These are phyloP conservation scores for Sceliomorpha sp. DNA, from an alignment of 2,888 invertebrate genomes.

Conservation along the genomic window DNA sequence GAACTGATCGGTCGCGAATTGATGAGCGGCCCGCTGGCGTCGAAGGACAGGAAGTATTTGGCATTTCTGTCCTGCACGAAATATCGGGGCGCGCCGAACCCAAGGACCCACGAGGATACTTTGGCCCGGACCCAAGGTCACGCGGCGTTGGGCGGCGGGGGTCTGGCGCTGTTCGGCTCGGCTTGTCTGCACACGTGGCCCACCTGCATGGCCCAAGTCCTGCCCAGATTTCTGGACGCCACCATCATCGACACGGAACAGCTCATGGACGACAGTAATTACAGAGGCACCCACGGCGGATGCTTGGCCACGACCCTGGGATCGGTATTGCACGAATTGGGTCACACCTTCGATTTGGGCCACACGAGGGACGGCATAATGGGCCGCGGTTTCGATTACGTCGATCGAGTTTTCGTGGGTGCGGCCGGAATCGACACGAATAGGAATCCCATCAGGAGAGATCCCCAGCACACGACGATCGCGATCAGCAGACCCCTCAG, in stretches of 20 bases:
- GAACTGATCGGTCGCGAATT: constrained; percentile 91
- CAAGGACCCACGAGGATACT: constrained; percentile 86
- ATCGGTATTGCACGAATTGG: constrained; percentile 95
- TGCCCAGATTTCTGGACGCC: constrained; percentile 83
- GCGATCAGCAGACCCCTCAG: constrained; percentile 84
- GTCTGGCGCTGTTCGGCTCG: constrained; percentile 94
- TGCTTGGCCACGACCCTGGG: constrained; percentile 95
- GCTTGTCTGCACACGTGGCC: constrained; percentile 97
- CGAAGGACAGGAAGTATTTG: constrained; percentile 88
- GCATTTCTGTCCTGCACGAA: constrained; percentile 94
- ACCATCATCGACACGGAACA: constrained; percentile 86
- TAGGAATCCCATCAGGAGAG: constrained; percentile 82
- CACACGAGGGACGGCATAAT: constrained; percentile 95
- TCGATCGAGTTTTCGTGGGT: constrained; percentile 88
- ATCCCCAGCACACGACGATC: constrained; percentile 84
- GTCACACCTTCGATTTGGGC: constrained; percentile 96
- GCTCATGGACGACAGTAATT: constrained; percentile 95
- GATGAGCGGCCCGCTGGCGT: constrained; percentile 82
- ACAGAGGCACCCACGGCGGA: constrained; percentile 91
- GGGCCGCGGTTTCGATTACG: constrained; percentile 93
- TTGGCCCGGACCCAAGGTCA: constrained; percentile 88
- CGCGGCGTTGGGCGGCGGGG: constrained; percentile 95
- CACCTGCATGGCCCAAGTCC: constrained; percentile 85
- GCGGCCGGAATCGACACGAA: constrained; percentile 83
- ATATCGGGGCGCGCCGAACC: constrained; percentile 85